Base-by-base conservation (phyloP, 2,797 vertebrate genomes). In the Melanotaenia nigrans region DNA sequence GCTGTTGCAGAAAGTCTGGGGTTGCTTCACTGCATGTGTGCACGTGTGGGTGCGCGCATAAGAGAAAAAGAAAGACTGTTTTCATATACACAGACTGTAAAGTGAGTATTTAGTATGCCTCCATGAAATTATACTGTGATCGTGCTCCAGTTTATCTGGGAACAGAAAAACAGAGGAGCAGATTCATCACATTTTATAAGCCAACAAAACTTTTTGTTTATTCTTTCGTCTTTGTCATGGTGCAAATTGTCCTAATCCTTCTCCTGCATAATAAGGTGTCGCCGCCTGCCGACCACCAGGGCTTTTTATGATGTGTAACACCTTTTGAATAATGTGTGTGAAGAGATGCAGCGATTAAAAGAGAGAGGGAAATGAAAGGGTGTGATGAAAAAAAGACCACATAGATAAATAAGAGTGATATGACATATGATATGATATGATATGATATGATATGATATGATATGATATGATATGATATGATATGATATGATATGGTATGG, bases 1-100 rank as follows among this genome's bases (percentile, higher is more conserved):
- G 67, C 58, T 85, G 79, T 80, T 85, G 55, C 78, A 80, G 73
- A 91, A 93, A 94, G 92, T 94, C 85, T 58, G 57, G 13, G 40
- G 36, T 13, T 65, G 59, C 32, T 16, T 63, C 24, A 51, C 10
- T 61, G 24, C 14, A 1, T 59, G 54, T 10, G 42, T 65, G 38
- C 59, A 33, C 61, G 45, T 14, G 35, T 54, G 38, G 58, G 38
- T 14, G 54, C 54, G 65, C 20, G 45, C 47, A 25, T 12, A 2
- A 33, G 20, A 20, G 18, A 64, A 24, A 64, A 14, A 25, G 5
- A 42, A 2, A 16, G 30, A 18, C 3, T 20, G 4, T 40, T 40
- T 16, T 16, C 22, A 38, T 24, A 56, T 32, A 30, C 14, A 9
- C 30, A 49, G 7, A 25, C 30, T 73, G 40, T 38, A 30, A 68